phyloP scores from a whole-genome alignment of 2,797 vertebrate species.

The Sebastes steindachneri region DNA sequence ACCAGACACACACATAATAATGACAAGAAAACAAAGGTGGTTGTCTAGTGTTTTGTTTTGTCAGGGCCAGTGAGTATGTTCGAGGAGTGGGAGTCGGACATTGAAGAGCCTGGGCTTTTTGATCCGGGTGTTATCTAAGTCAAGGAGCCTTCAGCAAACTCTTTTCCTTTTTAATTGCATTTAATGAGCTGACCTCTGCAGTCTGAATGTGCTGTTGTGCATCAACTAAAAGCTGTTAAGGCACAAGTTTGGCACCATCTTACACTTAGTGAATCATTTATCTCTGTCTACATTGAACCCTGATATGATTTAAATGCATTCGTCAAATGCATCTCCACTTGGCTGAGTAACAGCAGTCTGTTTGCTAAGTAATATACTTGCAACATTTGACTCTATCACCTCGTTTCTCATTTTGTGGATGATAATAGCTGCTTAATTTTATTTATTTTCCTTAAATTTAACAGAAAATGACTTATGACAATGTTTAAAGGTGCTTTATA shows the following conservation, averaged over 20 bases:
- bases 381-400: neutral
- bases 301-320: neutral
- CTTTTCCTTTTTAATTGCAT: slow-evolving; percentile 14
- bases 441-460: neutral
- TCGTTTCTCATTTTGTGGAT: neutral
- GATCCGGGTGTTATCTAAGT: slow-evolving; percentile 24
- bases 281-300: neutral
- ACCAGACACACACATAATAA: slow-evolving; percentile 29
- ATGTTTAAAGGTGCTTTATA: neutral
- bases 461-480: neutral
- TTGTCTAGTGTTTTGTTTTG: slow-evolving; percentile 39
- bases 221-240: neutral
- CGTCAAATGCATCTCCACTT: neutral
- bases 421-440: neutral
- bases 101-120: slow-evolving; percentile 43
- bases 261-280: neutral
- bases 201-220: neutral
- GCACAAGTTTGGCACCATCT: neutral
- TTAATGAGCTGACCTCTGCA: slow-evolving; percentile 23
- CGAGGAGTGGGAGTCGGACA: slow-evolving; percentile 39
- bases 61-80: slow-evolving; percentile 12
- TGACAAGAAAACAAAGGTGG: slow-evolving; percentile 38
- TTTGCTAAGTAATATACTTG: neutral
- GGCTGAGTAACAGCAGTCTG: neutral
- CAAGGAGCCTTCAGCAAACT: slow-evolving; percentile 5